phyloP scores from a whole-genome alignment of 2,113 vertebrate genomes.

The Orycteropus afer region DNA sequence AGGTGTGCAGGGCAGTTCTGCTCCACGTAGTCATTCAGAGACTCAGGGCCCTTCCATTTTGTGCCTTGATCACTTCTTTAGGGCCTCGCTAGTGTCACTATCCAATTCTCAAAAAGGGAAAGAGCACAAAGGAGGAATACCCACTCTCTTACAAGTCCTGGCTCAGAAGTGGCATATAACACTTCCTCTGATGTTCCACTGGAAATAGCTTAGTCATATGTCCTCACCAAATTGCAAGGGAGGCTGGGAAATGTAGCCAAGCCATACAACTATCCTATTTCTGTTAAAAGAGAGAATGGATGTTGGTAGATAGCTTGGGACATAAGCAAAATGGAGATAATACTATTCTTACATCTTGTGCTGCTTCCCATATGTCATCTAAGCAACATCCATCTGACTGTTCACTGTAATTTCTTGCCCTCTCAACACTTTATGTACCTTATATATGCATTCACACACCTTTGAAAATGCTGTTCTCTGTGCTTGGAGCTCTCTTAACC shows the following conservation, averaged over 20 bases:
- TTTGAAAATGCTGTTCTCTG: neutral
- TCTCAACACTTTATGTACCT: accelerated
- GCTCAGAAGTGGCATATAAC: neutral
- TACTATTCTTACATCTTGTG: neutral
- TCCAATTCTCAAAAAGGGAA: neutral
- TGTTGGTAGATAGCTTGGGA: neutral
- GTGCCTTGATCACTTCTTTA: neutral
- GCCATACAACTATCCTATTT: neutral
- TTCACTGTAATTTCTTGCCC: neutral
- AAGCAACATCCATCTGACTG: neutral
- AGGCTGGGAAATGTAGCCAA: neutral
- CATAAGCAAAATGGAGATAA: neutral
- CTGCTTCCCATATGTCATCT: neutral
- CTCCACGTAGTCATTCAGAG: neutral
- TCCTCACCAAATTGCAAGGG: neutral
- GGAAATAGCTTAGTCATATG: neutral
- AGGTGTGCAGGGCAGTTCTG: neutral
- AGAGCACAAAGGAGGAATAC: neutral
- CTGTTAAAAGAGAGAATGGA: neutral
- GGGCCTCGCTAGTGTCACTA: neutral
- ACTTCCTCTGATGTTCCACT: neutral
- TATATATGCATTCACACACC: too few species aligned
- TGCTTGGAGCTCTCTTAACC: neutral
- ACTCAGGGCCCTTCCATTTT: neutral
- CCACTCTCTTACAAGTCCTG: neutral